Evolutionary conservation across 2,888 invertebrate species (phyloP).

Genomic region (Ypsolopha scabrella): DNA sequence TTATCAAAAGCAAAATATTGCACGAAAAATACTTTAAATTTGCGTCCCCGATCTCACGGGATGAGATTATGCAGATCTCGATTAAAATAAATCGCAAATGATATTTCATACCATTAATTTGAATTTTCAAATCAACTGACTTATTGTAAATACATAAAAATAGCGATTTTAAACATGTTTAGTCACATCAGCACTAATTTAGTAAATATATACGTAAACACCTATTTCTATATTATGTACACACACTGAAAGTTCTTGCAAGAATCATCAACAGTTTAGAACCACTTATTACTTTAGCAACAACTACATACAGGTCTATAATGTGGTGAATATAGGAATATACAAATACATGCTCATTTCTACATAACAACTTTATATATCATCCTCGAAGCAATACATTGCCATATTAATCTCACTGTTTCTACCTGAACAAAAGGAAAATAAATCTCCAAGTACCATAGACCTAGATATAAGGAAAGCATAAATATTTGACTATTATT

Average conservation of each 20-base stretch:
- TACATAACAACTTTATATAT: neutral
- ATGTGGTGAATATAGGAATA: conserved; percentile 3
- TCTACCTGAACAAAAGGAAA: no score
- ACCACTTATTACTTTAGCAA: conserved; percentile 13
- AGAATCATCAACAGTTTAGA: conserved; percentile 8
- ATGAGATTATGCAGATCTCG: conserved; percentile 23
- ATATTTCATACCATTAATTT: conserved; percentile 59
- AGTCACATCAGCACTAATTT: conserved; percentile 17
- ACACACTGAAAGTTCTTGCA: conserved; percentile 3
- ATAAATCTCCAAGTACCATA: no score
- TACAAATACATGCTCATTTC: conserved; percentile 5
- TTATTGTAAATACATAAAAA: neutral
- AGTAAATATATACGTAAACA: conserved; percentile 21
- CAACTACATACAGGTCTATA: conserved; percentile 8
- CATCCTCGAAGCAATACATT: no score
- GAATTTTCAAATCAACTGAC: conserved; percentile 16
- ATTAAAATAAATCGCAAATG: conserved; percentile 37
- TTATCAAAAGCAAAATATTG: neutral
- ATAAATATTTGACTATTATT: conserved; percentile 19
- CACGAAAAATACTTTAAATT: neutral
- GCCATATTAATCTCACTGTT: no score
- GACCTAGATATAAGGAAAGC: no score
- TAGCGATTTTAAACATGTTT: neutral
- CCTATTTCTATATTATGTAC: conserved; percentile 12
- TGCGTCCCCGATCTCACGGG: neutral